Evolutionary conservation across 2,888 invertebrate genomes (phyloP), one percentile per base, ranked within the genome.

Genomic region (Julus scanicus): DNA sequence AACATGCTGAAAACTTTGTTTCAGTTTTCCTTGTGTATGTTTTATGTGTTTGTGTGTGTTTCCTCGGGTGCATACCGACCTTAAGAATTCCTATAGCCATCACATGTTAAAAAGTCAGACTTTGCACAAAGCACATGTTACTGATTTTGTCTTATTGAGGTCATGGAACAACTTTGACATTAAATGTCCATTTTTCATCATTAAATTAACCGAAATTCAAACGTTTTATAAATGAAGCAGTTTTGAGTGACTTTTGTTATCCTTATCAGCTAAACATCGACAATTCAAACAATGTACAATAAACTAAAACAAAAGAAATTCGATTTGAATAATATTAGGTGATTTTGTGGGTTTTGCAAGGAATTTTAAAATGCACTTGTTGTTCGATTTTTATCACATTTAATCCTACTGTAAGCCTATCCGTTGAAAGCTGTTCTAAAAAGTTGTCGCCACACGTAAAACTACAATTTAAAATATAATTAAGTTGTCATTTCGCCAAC

Each of bases 401-500:
- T 15, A 80, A 80, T 80, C 37, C 37, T 80, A 11, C 1, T 71
- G 13, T 53, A 71, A 29, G 11, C 71, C 11, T 71, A 15, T 37
- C 80, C 37, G 37, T 80, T 37, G 37, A 80, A 80, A 37, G 80
- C 5, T 15, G 80, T 80, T 80, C 37, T 11, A 4, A 37, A 80
- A 80, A 80, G 80, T 20, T 71, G 71, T 80, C 80, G 80, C 80
- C 37, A 80, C 37, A 37, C 80, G 80, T 80, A 37, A 37, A 80
- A 80, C 13, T 37, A 5, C 80, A 80, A 80, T 80, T 80, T 80
- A 80, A 80, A 80, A 80, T 29, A 80, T 80, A 80, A 80, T 80
- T 80, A 80, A 80, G 80, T 80, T 80, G 80, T 80, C 80, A 80
- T 80, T 80, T 80, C 29, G 29, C 80, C 29, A n/a, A 71, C 71